These are phyloP conservation scores for Antheraea pernyi DNA, from an alignment of 1,140 invertebrate genomes.

Conservation along the genomic window DNA sequence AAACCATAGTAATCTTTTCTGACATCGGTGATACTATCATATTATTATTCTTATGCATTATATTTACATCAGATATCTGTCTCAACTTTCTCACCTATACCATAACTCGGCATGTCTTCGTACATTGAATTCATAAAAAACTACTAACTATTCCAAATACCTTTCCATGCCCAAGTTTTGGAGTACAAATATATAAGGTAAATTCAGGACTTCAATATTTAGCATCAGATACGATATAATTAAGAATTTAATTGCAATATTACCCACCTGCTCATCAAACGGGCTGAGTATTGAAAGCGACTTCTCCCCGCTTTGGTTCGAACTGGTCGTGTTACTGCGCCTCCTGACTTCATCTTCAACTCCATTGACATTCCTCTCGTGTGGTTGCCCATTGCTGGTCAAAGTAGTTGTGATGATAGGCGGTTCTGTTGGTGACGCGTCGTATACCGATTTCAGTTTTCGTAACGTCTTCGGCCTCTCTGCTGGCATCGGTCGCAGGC, in stretches of 20 bases:
- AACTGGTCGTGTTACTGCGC: constrained; percentile 66
- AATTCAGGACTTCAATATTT: too few relatives aligned
- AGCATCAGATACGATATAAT: too few relatives aligned
- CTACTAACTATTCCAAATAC: too few relatives aligned
- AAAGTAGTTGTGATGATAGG: constrained; percentile 66
- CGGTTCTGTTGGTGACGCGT: constrained; percentile 72
- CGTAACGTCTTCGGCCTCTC: constrained; percentile 87
- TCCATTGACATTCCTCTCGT: constrained; percentile 49
- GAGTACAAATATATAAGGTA: too few relatives aligned
- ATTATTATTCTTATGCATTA: too few relatives aligned
- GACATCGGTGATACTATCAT: too few relatives aligned
- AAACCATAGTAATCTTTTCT: too few relatives aligned
- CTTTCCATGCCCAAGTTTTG: too few relatives aligned
- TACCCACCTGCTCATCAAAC: constrained; percentile 88
- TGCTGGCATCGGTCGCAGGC: constrained; percentile 80
- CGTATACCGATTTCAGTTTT: constrained; percentile 84
- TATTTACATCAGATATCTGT: too few relatives aligned
- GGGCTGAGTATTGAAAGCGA: constrained; percentile 89
- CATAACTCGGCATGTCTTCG: too few relatives aligned
- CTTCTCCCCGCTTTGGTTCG: constrained; percentile 78
- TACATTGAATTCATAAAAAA: too few relatives aligned
- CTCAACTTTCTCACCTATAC: too few relatives aligned
- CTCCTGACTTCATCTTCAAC: constrained; percentile 61
- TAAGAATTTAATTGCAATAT: not conserved
- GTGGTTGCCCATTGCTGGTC: constrained; percentile 65